Evolutionary conservation across 2,888 invertebrate genomes (phyloP).

Genomic region (Drosophila fulvimacula): DNA sequence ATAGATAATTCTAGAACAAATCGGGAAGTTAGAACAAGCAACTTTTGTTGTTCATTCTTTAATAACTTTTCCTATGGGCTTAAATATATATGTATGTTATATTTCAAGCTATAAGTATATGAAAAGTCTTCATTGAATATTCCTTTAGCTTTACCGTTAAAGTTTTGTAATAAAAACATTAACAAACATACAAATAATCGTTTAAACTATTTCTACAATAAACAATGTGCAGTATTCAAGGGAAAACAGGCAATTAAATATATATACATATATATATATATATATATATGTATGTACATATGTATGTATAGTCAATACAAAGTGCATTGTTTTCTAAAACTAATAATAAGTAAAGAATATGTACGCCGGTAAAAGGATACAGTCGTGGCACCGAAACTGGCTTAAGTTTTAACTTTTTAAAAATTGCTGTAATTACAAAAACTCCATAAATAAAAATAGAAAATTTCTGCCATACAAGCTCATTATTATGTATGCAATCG

Average conservation of each 20-base stretch:
- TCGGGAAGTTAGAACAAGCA: too few relatives aligned
- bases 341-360: too few relatives aligned
- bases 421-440: neutral
- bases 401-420: neutral
- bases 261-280: too few relatives aligned
- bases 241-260: too few relatives aligned
- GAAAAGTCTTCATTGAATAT: neutral
- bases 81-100: neutral
- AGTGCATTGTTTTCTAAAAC: too few relatives aligned
- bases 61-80: neutral
- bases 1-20: too few relatives aligned
- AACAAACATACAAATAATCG: too few relatives aligned
- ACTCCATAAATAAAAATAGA: neutral
- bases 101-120: neutral
- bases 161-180: neutral
- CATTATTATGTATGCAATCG: neutral
- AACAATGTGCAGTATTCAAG: too few relatives aligned
- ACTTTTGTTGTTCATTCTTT: too few relatives aligned
- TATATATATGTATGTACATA: too few relatives aligned
- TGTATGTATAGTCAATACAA: neutral
- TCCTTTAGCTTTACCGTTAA: neutral
- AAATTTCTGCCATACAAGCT: neutral
- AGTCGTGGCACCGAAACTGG: conserved; percentile 1
- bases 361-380: neutral
- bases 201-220: too few relatives aligned